These are phyloP conservation scores for Agapornis roseicollis DNA, from an alignment of 2,113 vertebrate species.

Conservation along the genomic window DNA sequence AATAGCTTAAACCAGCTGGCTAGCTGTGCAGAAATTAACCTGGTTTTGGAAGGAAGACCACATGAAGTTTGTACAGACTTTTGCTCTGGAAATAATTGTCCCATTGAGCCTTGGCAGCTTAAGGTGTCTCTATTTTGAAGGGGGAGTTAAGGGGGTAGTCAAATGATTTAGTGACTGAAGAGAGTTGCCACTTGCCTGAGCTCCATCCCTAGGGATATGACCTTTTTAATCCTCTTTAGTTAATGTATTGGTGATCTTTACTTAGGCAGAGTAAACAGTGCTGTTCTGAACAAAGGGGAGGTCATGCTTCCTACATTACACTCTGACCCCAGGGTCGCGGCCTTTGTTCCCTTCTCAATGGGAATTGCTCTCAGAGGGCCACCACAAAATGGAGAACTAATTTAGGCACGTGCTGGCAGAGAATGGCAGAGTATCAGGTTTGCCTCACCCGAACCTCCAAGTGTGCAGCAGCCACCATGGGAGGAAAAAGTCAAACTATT, in stretches of 20 bases:
- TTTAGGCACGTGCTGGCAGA: conserved; percentile 85
- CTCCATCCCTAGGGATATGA: conserved; percentile 82
- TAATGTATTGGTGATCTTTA: conserved; percentile 93
- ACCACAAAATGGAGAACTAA: conserved; percentile 86
- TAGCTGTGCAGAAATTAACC: neutral
- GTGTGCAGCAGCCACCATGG: neutral
- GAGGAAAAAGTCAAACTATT: neutral
- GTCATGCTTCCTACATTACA: conserved; percentile 84
- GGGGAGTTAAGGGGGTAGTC: neutral
- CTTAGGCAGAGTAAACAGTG: conserved; percentile 92
- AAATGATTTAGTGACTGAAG: conserved; percentile 64
- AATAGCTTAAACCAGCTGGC: neutral
- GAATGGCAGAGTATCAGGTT: conserved; percentile 62
- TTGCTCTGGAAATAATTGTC: neutral
- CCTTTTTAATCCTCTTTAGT: conserved; percentile 89
- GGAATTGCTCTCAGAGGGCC: conserved; percentile 86
- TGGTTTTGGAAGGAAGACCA: neutral
- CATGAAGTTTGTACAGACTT: neutral
- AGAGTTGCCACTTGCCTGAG: conserved; percentile 73
- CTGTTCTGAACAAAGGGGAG: conserved; percentile 79
- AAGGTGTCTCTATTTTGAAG: conserved; percentile 31
- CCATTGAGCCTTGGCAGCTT: neutral
- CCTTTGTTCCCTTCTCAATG: conserved; percentile 86
- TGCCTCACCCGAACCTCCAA: neutral
- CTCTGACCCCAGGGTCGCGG: conserved; percentile 86